Conservation (phyloP, 2,797 vertebrate species). For the Myiotriccus ornatus region DNA sequence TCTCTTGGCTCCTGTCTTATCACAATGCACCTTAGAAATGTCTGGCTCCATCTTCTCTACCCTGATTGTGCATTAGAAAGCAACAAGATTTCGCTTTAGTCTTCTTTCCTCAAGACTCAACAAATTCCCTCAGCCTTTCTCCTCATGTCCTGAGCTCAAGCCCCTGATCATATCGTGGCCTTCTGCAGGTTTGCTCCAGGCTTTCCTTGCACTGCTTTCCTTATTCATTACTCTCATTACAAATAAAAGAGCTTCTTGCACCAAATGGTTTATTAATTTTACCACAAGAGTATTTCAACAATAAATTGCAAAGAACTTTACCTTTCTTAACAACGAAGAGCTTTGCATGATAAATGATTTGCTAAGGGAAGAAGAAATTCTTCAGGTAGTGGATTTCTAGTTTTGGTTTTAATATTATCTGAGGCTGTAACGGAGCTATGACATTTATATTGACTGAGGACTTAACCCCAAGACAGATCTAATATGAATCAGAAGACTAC, state of each 20-base stretch:
- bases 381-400: background rate
- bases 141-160: background rate
- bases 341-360: background rate
- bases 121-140: background rate
- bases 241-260: background rate
- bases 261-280: background rate
- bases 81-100: background rate
- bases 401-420: background rate
- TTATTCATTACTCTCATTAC: background rate
- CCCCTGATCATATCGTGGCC: accelerated
- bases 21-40: background rate
- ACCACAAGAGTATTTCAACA: background rate
- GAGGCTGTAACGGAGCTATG: background rate
- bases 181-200: background rate
- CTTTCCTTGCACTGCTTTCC: background rate
- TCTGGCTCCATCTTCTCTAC: background rate
- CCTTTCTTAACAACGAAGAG: background rate
- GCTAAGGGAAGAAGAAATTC: background rate
- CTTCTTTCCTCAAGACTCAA: background rate
- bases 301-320: background rate
- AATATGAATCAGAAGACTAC: background rate
- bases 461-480: background rate
- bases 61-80: background rate
- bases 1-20: background rate
- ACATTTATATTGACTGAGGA: background rate